Evolutionary conservation across 1,140 invertebrate species (phyloP), one percentile per base, ranked within the genome.

Genomic region (Drosophila lini): DNA sequence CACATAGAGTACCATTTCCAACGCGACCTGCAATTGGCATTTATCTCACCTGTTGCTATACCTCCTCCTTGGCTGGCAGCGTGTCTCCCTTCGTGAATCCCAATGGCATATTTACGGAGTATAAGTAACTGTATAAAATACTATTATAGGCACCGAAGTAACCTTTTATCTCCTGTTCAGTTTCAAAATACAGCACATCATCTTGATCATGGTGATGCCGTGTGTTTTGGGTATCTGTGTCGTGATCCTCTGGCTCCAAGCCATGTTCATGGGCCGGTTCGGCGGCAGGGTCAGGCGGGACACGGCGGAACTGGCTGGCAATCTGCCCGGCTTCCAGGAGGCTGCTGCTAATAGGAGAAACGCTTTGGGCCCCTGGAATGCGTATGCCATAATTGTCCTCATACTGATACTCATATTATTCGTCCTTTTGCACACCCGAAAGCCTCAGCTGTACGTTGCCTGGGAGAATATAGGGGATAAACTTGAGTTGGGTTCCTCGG

Each of bases 21-120:
- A 15, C 69, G 2, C 25, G 36, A n/a, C 68, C 80, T 32, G 83
- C 38, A 1, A 53, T 80, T 28, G 84, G 80, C 0, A 56, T 88
- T 36, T 88, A 32, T 19, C 16, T 88, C 5, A 71, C 80, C 1
- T 38, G 82, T 3, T 77, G 77, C 28, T 88, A 74, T 58, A 15
- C 64, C 7, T 8, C 77, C 31, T 55, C 41, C 0, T 11, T 89
- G 11, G 83, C 73, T 0, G 47, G 8, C 5, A 68, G 79, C 62
- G 2, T 68, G 1, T 88, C 83, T 0, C 63, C 73, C 7, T 48
- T 88, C 6, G 63, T 78, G 34, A 58, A 78, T 52, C 83, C 84
- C 6, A 86, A 86, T 28, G 32, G 22, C 6, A 48, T 82, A 16
- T 0, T 31, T 3, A 11, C 5, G 10, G 10, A 0, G 3, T 13